phyloP scores from a whole-genome alignment of 2,888 invertebrate genomes.

The Desoria tigrina region DNA sequence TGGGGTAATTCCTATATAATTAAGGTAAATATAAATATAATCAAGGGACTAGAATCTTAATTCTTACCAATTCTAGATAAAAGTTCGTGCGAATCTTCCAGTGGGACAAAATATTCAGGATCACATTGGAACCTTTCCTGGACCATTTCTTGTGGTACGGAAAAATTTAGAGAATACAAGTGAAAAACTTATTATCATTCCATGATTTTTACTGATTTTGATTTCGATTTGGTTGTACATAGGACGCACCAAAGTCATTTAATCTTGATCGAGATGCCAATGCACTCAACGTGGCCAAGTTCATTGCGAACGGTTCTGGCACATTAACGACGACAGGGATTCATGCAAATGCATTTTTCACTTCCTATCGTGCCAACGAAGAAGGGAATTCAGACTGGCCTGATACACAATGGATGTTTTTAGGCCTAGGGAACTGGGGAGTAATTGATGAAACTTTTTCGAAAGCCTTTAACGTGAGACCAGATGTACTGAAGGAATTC shows the following conservation, averaged over 20 bases:
- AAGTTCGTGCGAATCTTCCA: not conserved
- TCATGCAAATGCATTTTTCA: constrained; percentile 51
- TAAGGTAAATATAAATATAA: too few relatives aligned
- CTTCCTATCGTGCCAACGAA: constrained; percentile 43
- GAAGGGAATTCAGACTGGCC: constrained; percentile 50
- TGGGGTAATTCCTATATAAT: not conserved
- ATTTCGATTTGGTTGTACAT: too few relatives aligned
- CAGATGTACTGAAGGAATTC: constrained; percentile 26
- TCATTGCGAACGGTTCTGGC: constrained; percentile 48
- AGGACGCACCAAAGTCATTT: constrained; percentile 46
- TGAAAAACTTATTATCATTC: not conserved
- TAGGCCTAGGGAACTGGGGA: constrained; percentile 45
- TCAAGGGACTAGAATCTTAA: too few relatives aligned
- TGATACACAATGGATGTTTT: constrained; percentile 51
- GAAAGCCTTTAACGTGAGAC: constrained; percentile 31
- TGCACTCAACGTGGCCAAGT: constrained; percentile 35
- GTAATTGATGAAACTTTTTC: constrained; percentile 48
- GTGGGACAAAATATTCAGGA: constrained; percentile 39
- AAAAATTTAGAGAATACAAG: constrained; percentile 6
- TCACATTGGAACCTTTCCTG: constrained; percentile 50
- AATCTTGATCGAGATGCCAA: constrained; percentile 48
- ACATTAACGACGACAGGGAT: constrained; percentile 48
- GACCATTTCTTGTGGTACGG: constrained; percentile 36
- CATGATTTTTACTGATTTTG: constrained; percentile 5
- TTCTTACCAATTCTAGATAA: too few relatives aligned